phyloP scores from a whole-genome alignment of 2,113 vertebrate species.

The Toxotes jaculatrix region DNA sequence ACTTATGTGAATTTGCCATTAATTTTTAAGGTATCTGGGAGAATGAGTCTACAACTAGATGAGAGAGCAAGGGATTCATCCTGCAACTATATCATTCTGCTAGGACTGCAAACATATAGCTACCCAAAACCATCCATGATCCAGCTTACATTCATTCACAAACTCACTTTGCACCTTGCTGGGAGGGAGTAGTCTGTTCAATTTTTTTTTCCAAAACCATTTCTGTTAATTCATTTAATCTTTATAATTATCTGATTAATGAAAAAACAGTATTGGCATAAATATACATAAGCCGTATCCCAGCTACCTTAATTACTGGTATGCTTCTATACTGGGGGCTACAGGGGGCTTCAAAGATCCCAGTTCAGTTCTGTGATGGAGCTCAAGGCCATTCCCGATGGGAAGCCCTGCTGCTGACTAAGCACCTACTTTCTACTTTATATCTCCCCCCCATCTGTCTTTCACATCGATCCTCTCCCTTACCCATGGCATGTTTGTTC shows the following conservation, averaged over 20 bases:
- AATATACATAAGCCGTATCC: neutral
- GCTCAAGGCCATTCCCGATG: constrained; percentile 41
- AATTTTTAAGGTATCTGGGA: neutral
- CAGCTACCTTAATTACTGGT: neutral
- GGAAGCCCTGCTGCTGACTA: constrained; percentile 66
- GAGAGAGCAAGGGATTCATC: neutral
- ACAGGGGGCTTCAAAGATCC: constrained; percentile 30
- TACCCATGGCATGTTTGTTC: constrained; percentile 57
- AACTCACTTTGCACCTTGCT: neutral
- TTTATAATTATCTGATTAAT: neutral
- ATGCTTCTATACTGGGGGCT: constrained; percentile 11
- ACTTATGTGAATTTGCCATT: neutral
- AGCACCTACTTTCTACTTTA: constrained; percentile 59
- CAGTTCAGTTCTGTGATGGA: constrained; percentile 12
- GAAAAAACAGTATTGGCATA: neutral
- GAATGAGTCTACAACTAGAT: neutral
- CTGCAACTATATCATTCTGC: neutral
- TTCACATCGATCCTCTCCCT: constrained; percentile 69
- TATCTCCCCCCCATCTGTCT: constrained; percentile 58
- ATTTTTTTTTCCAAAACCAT: neutral
- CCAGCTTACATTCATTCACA: neutral
- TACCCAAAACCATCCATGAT: neutral
- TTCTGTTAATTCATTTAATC: too few species aligned
- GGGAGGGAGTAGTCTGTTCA: neutral
- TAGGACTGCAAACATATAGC: neutral